Conservation (phyloP, 2,113 vertebrate species). For the Vulpes vulpes region DNA sequence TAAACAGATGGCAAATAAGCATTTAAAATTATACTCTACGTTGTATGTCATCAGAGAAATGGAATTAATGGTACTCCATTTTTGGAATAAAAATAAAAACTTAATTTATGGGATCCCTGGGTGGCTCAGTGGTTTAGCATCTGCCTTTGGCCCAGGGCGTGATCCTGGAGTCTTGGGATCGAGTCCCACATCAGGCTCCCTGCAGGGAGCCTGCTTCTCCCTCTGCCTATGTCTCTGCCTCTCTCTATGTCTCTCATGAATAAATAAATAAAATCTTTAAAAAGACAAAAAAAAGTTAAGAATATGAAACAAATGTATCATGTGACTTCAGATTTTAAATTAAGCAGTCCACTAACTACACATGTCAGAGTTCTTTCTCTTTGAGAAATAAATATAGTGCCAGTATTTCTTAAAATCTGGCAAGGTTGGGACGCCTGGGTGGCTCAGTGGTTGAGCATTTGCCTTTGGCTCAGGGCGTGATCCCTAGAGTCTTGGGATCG, state of each 20-base stretch:
- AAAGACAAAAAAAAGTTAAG: not conserved
- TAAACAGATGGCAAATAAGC: not conserved
- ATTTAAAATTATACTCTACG: not conserved
- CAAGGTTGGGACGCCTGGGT: not conserved
- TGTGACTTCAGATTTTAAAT: conserved; percentile 4
- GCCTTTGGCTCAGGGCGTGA: no score
- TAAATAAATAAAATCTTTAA: no score
- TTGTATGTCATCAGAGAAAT: not conserved
- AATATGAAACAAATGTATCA: not conserved
- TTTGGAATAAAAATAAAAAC: not conserved
- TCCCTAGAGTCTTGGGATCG: no score
- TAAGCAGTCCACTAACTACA: not conserved
- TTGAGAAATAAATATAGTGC: not conserved
- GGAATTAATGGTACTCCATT: not conserved
- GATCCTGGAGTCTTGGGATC: no score
- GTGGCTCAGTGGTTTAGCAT: no score
- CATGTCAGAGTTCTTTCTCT: not conserved
- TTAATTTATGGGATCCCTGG: no score
- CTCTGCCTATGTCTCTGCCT: no score
- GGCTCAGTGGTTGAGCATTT: no score
- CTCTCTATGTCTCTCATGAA: no score
- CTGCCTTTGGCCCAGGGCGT: no score
- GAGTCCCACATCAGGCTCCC: no score
- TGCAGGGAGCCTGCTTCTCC: no score
- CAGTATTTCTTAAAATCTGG: not conserved